Conservation (phyloP, 2,797 vertebrate species). For the Peromyscus nudipes region DNA sequence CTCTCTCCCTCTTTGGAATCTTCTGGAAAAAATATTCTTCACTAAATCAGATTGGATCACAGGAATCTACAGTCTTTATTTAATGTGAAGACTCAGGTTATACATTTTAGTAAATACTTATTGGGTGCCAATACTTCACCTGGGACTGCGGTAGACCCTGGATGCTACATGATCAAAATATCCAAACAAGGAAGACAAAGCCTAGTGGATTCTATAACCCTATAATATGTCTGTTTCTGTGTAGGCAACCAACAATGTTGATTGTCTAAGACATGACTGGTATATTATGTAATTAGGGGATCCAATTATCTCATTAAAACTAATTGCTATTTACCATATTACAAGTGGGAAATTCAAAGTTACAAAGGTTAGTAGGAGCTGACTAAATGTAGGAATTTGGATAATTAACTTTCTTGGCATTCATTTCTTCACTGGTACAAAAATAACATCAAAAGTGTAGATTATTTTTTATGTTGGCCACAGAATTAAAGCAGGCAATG, state of each 20-base stretch:
- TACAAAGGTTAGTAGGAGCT: slow-evolving; percentile 54
- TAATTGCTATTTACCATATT: slow-evolving; percentile 71
- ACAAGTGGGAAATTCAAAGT: slow-evolving; percentile 56
- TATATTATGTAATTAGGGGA: slow-evolving; percentile 61
- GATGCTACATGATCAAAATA: slow-evolving; percentile 18
- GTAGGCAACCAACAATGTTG: slow-evolving; percentile 13
- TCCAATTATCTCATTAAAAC: slow-evolving; percentile 42
- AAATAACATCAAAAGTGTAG: background rate
- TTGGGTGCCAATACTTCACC: background rate
- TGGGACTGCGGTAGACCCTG: background rate
- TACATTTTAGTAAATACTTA: slow-evolving; percentile 42
- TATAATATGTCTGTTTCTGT: background rate
- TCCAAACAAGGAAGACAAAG: background rate
- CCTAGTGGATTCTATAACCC: background rate
- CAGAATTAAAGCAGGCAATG: slow-evolving; percentile 1
- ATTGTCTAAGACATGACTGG: slow-evolving; percentile 18
- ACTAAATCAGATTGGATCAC: background rate
- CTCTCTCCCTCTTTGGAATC: background rate
- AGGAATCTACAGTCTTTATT: slow-evolving; percentile 27
- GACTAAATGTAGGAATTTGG: slow-evolving; percentile 39
- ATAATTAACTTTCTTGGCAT: slow-evolving; percentile 58
- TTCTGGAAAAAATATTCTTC: slow-evolving; percentile 20
- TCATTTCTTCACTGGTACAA: slow-evolving; percentile 28
- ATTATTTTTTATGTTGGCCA: slow-evolving; percentile 34
- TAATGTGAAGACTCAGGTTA: background rate